Evolutionary conservation across 2,797 vertebrate species (phyloP).

Genomic region (Xiphophorus birchmanni): DNA sequence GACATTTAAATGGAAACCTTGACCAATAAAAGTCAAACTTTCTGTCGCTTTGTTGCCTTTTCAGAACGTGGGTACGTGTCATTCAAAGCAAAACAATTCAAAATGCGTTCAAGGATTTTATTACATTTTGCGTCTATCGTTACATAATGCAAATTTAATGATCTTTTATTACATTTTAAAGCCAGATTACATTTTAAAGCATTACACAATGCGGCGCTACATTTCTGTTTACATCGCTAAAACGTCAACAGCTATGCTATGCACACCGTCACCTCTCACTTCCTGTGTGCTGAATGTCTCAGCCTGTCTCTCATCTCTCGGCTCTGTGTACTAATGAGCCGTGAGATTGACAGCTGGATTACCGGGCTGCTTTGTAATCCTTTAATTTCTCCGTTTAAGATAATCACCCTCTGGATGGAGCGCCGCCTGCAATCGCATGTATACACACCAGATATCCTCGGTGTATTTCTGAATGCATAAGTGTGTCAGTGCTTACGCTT

Average conservation of each 20-base stretch:
- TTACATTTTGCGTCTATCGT: too few relatives aligned
- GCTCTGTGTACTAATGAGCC: conserved; percentile 78
- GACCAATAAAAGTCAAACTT: too few relatives aligned
- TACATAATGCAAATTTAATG: too few relatives aligned
- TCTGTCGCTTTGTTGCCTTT: too few relatives aligned
- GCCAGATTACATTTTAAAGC: too few relatives aligned
- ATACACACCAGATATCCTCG: conserved; percentile 33
- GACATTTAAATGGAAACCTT: too few relatives aligned
- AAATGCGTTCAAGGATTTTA: too few relatives aligned
- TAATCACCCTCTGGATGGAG: conserved; percentile 76
- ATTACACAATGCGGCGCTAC: too few relatives aligned
- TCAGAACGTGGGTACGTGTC: too few relatives aligned
- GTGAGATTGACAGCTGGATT: conserved; percentile 80
- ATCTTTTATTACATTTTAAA: too few relatives aligned
- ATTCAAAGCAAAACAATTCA: too few relatives aligned
- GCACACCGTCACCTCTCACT: conserved; percentile 23
- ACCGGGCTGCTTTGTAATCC: conserved; percentile 77
- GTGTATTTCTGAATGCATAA: conserved; percentile 33
- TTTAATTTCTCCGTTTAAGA: conserved; percentile 85
- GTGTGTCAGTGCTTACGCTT: conserved; percentile 24
- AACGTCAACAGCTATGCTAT: conserved; percentile 19
- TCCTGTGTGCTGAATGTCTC: conserved; percentile 25
- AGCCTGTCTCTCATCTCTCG: conserved; percentile 34
- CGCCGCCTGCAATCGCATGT: conserved; percentile 40
- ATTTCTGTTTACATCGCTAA: conserved; percentile 29